Conservation (phyloP, 1,140 invertebrate species). For the Medauroidea extradentata region DNA sequence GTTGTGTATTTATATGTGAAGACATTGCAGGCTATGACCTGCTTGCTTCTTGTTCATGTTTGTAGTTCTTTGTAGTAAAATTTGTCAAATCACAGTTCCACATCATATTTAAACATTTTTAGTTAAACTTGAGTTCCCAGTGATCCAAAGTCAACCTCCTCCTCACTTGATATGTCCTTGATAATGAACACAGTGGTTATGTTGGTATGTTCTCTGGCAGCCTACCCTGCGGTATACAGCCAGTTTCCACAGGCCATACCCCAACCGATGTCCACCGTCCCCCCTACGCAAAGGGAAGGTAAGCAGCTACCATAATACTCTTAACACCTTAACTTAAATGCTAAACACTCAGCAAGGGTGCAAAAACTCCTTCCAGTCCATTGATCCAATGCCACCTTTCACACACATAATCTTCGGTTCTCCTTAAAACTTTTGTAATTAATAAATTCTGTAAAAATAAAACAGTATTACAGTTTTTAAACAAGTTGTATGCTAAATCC, state of each 20-base stretch:
- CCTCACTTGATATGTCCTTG: not conserved
- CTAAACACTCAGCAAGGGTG: slow-evolving; percentile 2
- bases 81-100: too few species aligned
- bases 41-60: too few species aligned
- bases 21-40: too few species aligned
- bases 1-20: too few species aligned
- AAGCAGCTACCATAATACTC: slow-evolving; percentile 47
- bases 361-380: not conserved
- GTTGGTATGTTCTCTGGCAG: slow-evolving; percentile 55
- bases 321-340: not conserved
- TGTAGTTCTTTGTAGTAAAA: too few species aligned
- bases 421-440: too few species aligned
- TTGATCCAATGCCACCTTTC: too few species aligned
- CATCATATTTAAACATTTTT: too few species aligned
- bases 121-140: not conserved
- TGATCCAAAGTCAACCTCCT: not conserved
- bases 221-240: slow-evolving; percentile 91
- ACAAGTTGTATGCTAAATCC: too few species aligned
- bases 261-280: slow-evolving; percentile 84
- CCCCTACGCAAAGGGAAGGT: slow-evolving; percentile 92
- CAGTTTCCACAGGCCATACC: slow-evolving; percentile 93
- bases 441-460: too few species aligned
- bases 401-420: too few species aligned
- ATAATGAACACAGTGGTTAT: slow-evolving; percentile 36
- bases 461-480: too few species aligned